Conservation (phyloP, 2,797 vertebrate species). For the Xerus rutilus region DNA sequence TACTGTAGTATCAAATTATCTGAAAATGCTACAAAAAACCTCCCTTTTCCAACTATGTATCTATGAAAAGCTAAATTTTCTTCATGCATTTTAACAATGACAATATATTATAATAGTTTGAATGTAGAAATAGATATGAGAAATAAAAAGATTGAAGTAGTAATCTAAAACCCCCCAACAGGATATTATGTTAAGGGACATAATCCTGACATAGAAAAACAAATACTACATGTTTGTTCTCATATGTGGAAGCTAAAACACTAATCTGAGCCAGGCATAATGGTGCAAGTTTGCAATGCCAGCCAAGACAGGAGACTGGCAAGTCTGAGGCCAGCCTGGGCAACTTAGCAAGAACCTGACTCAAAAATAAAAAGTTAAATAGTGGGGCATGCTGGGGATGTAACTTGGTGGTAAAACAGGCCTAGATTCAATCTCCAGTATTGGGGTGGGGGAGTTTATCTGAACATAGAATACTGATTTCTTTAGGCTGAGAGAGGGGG, state of each 20-base stretch:
- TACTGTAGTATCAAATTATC: constrained; percentile 34
- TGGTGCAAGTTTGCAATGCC: too few species aligned
- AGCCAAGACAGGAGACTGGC: too few species aligned
- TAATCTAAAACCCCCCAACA: background rate
- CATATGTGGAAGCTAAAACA: background rate
- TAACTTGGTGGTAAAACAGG: too few species aligned
- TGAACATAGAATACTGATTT: background rate
- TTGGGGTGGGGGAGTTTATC: too few species aligned
- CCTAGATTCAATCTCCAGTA: too few species aligned
- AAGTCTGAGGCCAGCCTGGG: too few species aligned
- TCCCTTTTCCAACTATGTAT: constrained; percentile 14
- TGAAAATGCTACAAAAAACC: constrained; percentile 42
- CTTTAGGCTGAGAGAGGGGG: background rate
- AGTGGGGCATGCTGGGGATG: too few species aligned
- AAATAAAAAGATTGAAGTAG: background rate
- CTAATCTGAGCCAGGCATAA: background rate
- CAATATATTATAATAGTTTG: background rate
- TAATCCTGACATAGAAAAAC: background rate
- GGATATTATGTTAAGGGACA: background rate
- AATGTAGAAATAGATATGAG: constrained; percentile 52
- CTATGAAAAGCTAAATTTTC: background rate
- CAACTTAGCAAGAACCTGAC: too few species aligned
- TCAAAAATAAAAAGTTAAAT: too few species aligned
- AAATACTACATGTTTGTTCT: background rate
- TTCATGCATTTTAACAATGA: constrained; percentile 39